Percentiles rank a stretch among this genome's conserved stretches.
These are phyloP conservation scores for Neria commutata DNA, from an alignment of 2,888 invertebrate species.

Conservation along the genomic window DNA sequence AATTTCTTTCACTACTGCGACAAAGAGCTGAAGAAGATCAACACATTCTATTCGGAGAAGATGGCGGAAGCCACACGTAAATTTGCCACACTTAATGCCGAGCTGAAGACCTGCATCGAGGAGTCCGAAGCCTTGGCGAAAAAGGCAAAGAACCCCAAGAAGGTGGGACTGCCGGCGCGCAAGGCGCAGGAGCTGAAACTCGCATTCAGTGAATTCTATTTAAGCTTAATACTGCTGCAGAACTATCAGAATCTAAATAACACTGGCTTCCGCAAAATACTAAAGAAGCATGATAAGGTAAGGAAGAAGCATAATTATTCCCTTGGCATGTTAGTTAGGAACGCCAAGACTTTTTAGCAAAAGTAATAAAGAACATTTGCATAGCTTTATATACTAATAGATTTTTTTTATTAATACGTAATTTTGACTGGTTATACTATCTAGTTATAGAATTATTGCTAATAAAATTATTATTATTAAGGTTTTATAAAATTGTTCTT, in stretches of 20 bases:
- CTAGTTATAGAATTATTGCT: background rate
- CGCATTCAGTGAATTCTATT: constrained; percentile 98
- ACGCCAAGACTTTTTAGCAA: background rate
- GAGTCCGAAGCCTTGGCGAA: constrained; percentile 63
- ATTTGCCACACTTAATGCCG: constrained; percentile 87
- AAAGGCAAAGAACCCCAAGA: constrained; percentile 62
- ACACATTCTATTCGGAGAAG: constrained; percentile 97
- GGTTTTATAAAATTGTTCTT: constrained; percentile 12
- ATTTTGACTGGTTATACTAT: background rate
- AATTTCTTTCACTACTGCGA: constrained; percentile 95
- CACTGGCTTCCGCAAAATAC: constrained; percentile 97
- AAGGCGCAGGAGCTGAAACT: constrained; percentile 93
- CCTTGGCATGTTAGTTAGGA: background rate
- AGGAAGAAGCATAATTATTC: background rate
- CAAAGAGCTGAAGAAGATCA: constrained; percentile 94
- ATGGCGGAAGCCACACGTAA: constrained; percentile 96
- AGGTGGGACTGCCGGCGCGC: constrained; percentile 70
- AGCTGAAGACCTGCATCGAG: constrained; percentile 73
- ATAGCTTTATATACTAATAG: background rate
- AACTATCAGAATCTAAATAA: constrained; percentile 99
- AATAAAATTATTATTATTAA: background rate
- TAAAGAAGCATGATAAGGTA: constrained; percentile 99
- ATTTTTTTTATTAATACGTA: background rate
- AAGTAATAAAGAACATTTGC: background rate
- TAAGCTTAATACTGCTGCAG: constrained; percentile 93